These are phyloP conservation scores for Cosmia trapezina DNA, from an alignment of 2,888 invertebrate genomes.

Conservation along the genomic window DNA sequence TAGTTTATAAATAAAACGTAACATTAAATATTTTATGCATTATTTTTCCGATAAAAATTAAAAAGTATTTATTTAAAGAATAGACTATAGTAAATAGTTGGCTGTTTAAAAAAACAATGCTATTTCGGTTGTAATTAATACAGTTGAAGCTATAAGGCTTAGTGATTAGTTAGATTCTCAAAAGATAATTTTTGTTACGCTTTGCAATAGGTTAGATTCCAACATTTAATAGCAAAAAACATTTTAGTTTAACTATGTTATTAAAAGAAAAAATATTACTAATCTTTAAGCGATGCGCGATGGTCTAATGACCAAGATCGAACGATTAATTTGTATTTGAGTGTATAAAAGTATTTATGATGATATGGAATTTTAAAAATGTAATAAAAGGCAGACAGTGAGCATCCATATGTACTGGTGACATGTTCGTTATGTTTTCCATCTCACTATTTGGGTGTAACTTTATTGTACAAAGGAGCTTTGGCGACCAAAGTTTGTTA, in stretches of 20 bases:
- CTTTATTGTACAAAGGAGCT: constrained; percentile 48
- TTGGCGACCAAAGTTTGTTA: constrained; percentile 24
- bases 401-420: constrained; percentile 70
- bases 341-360: constrained; percentile 77
- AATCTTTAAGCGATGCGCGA: constrained; percentile 67
- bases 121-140: constrained; percentile 77
- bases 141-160: constrained; percentile 79
- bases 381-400: constrained; percentile 76
- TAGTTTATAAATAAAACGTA: constrained; percentile 57
- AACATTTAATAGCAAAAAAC: constrained; percentile 78
- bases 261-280: constrained; percentile 67
- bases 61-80: constrained; percentile 62
- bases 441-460: constrained; percentile 67
- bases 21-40: constrained; percentile 57
- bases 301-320: constrained; percentile 66
- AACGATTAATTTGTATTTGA: constrained; percentile 76
- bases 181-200: constrained; percentile 83
- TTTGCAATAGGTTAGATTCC: constrained; percentile 83
- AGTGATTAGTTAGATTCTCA: constrained; percentile 87
- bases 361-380: constrained; percentile 76
- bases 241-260: constrained; percentile 78
- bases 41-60: constrained; percentile 53
- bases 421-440: constrained; percentile 72
- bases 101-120: constrained; percentile 68
- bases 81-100: constrained; percentile 55